These are phyloP conservation scores for Larimichthys polyactis DNA, from an alignment of 2,113 vertebrate genomes.

Conservation along the genomic window DNA sequence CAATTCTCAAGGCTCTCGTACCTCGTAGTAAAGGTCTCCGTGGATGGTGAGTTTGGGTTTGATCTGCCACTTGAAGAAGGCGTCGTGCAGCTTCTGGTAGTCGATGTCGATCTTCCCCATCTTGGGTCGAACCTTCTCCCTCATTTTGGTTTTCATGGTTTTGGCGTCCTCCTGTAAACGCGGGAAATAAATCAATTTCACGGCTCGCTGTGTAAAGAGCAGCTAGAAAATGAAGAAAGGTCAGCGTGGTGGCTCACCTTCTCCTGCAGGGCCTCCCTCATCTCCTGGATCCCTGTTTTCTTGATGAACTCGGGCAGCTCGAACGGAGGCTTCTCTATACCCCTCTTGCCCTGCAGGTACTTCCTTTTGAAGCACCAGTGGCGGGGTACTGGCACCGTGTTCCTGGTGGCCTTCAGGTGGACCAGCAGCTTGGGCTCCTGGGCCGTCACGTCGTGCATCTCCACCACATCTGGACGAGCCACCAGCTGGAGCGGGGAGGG, in stretches of 20 bases:
- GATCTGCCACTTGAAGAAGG: constrained; percentile 98
- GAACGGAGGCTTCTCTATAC: constrained; percentile 95
- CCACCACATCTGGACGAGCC: constrained; percentile 93
- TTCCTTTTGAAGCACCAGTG: constrained; percentile 88
- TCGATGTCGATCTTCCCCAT: constrained; percentile 98
- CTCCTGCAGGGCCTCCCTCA: constrained; percentile 95
- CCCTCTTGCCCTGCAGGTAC: constrained; percentile 93
- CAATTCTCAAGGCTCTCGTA: constrained; percentile 34
- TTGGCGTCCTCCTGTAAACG: constrained; percentile 91
- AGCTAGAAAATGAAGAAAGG: background rate
- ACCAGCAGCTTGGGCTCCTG: constrained; percentile 95
- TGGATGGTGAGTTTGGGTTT: constrained; percentile 96
- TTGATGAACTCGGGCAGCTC: constrained; percentile 95
- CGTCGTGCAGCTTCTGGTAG: constrained; percentile 96
- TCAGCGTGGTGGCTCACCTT: constrained; percentile 80
- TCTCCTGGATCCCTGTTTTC: constrained; percentile 95
- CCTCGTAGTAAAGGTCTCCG: constrained; percentile 96
- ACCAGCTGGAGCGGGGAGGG: constrained; percentile 83
- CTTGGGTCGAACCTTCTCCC: constrained; percentile 96
- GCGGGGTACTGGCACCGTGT: constrained; percentile 92
- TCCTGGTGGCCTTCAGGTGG: constrained; percentile 93
- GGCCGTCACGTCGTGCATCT: constrained; percentile 95
- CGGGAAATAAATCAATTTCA: background rate
- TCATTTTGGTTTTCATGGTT: constrained; percentile 97
- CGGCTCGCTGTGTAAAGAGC: background rate